Evolutionary conservation across 2,888 invertebrate species (phyloP).

Genomic region (Leptothorax acervorum): DNA sequence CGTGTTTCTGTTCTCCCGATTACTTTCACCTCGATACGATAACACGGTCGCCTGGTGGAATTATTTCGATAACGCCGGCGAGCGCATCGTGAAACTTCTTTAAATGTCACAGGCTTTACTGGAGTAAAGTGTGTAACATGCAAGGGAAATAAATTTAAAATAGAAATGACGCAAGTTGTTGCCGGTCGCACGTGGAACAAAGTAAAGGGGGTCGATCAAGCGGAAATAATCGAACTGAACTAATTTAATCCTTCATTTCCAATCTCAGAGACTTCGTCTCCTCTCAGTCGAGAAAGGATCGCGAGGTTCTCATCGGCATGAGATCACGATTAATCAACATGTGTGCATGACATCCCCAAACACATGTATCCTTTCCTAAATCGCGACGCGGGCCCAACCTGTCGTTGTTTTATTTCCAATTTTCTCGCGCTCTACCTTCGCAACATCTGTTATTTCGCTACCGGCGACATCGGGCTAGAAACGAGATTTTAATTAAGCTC

Average conservation of each 20-base stretch:
- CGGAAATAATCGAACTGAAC: constrained; percentile 10
- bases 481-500: constrained; percentile 47
- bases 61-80: background rate
- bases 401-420: background rate
- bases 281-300: background rate
- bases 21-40: constrained; percentile 71
- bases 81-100: background rate
- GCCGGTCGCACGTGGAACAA: constrained; percentile 9
- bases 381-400: background rate
- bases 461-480: constrained; percentile 22
- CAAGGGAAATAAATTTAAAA: constrained; percentile 12
- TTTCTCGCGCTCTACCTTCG: constrained; percentile 26
- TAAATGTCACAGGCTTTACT: constrained; percentile 18
- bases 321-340: background rate
- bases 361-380: background rate
- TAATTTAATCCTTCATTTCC: constrained; percentile 13
- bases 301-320: background rate
- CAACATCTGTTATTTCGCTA: constrained; percentile 32
- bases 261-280: background rate
- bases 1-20: constrained; percentile 53
- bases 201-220: constrained; percentile 22
- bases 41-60: constrained; percentile 40
- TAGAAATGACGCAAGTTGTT: constrained; percentile 36
- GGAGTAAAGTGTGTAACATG: background rate
- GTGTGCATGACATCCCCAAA: background rate